These are phyloP conservation scores for Colostygia pectinataria DNA, from an alignment of 2,888 invertebrate species.

Conservation along the genomic window DNA sequence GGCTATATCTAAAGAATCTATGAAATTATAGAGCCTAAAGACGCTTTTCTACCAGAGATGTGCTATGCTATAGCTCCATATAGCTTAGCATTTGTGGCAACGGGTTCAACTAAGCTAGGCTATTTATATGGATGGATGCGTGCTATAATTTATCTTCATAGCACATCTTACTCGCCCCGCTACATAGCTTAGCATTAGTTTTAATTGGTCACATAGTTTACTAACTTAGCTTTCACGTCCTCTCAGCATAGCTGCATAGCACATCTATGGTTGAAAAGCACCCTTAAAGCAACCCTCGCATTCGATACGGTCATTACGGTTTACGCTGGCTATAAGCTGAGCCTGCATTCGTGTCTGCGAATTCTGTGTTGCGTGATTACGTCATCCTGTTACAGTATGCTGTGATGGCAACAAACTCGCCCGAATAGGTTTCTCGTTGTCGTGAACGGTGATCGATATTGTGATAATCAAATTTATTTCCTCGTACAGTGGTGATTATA, in stretches of 20 bases:
- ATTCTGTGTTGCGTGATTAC: constrained; percentile 28
- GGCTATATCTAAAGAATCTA: constrained; percentile 15
- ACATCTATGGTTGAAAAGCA: too few species aligned
- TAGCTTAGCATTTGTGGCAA: too few species aligned
- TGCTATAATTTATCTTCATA: too few species aligned
- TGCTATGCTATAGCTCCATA: too few species aligned
- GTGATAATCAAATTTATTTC: constrained; percentile 17
- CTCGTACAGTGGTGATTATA: not conserved
- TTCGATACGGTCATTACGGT: constrained; percentile 47
- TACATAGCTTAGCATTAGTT: too few species aligned
- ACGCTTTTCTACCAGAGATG: too few species aligned
- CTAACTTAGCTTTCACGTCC: too few species aligned
- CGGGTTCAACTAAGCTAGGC: too few species aligned
- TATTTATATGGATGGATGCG: too few species aligned
- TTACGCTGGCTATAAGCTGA: constrained; percentile 51
- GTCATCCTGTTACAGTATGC: constrained; percentile 22
- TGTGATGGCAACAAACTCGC: constrained; percentile 12
- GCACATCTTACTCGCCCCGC: too few species aligned
- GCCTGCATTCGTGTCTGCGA: constrained; percentile 45
- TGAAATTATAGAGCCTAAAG: constrained; percentile 20
- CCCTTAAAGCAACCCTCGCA: constrained; percentile 31
- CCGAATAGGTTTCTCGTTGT: constrained; percentile 3
- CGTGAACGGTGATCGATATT: constrained; percentile 5
- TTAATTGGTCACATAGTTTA: too few species aligned
- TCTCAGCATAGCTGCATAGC: too few species aligned